A percentile compares a stretch with the other conserved stretches of the same genome.
Evolutionary conservation across 2,113 vertebrate genomes (phyloP).

Genomic region (Numenius arquata): DNA sequence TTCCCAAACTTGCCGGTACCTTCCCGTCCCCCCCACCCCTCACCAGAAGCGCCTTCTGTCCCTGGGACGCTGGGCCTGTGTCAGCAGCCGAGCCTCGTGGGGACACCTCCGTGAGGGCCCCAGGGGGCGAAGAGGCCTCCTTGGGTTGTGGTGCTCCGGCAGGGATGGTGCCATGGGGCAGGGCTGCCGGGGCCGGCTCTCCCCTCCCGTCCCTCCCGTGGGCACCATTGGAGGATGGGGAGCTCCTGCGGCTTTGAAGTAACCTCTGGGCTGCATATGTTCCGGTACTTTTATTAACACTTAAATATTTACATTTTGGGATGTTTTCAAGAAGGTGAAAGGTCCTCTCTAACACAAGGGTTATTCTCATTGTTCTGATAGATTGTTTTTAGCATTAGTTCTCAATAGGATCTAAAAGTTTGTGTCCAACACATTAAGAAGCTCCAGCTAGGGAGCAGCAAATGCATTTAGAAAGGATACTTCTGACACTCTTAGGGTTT

Average conservation of each 20-base stretch:
- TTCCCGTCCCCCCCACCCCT: neutral
- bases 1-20: neutral
- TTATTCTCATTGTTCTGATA: neutral
- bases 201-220: neutral
- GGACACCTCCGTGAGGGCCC: rapidly evolving
- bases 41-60: neutral
- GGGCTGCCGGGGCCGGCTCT: too few relatives aligned
- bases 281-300: neutral
- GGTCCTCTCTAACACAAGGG: neutral
- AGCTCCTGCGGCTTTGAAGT: neutral
- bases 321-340: neutral
- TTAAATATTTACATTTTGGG: neutral
- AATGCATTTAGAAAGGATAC: neutral
- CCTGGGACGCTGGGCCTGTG: neutral
- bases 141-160: rapidly evolving
- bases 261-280: rapidly evolving
- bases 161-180: rapidly evolving
- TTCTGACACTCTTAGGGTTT: neutral
- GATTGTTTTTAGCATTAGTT: neutral
- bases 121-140: too few relatives aligned
- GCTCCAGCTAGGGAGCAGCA: neutral
- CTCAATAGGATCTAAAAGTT: neutral
- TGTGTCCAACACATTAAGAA: neutral
- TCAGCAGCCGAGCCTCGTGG: rapidly evolving
- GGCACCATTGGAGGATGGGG: rapidly evolving